A percentile compares a stretch with the other conserved stretches of the same genome.
Evolutionary conservation across 2,888 invertebrate species (phyloP).

Genomic region (Platycheirus rosarum): DNA sequence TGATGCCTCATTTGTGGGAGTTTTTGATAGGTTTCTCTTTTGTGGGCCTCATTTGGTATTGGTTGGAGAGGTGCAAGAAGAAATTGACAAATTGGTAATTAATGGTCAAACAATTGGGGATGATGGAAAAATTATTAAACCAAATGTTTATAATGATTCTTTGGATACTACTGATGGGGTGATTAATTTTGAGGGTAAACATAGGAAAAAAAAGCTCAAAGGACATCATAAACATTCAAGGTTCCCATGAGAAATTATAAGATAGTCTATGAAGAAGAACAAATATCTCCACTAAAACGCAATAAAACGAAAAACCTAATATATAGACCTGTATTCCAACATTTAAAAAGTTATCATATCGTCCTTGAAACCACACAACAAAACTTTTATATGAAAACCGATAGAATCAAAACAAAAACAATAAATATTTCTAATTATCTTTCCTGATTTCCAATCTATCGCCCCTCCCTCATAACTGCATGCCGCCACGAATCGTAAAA

Average conservation of each 20-base stretch:
- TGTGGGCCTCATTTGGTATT: constrained; percentile 41
- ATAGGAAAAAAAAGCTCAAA: no score
- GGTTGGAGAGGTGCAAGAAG: constrained; percentile 29
- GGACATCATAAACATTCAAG: no score
- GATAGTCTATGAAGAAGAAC: no score
- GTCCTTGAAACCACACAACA: no score
- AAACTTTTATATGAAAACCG: no score
- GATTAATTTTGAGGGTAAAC: no score
- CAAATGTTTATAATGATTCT: constrained; percentile 12
- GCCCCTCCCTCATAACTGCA: not conserved
- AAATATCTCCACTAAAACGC: no score
- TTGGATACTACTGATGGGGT: no score
- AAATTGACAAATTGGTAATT: constrained; percentile 24
- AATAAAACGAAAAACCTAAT: not conserved
- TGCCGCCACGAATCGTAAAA: constrained; percentile 7
- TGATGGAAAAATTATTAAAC: constrained; percentile 24
- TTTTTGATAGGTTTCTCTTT: constrained; percentile 16
- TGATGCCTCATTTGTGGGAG: constrained; percentile 32
- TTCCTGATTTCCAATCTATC: constrained; percentile 18
- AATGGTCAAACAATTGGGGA: constrained; percentile 19
- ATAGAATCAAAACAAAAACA: not conserved
- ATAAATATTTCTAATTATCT: constrained; percentile 52
- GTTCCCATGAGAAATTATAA: no score
- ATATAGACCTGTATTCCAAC: no score
- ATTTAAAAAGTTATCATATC: no score